A percentile compares a stretch with the other conserved stretches of the same genome.
Conservation (phyloP, 2,113 vertebrate species). For the Oreochromis spilurus region DNA sequence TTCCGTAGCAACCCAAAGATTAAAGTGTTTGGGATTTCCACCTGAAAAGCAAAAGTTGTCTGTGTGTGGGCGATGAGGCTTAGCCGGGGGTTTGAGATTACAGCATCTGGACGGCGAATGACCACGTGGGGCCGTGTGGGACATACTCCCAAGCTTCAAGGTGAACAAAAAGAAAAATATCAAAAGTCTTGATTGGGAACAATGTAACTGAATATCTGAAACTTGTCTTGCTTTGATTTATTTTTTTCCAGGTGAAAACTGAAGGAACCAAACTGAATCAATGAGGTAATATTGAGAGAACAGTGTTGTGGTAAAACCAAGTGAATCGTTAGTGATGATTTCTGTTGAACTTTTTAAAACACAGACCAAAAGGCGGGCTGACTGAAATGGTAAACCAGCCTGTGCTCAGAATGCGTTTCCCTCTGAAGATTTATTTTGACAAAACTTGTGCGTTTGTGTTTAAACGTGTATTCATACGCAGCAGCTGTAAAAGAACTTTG, state of each 20-base stretch:
- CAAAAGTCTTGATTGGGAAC: accelerated
- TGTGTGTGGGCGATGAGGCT: background rate
- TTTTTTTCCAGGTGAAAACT: background rate
- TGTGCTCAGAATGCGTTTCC: background rate
- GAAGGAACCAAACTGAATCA: background rate
- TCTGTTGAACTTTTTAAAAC: background rate
- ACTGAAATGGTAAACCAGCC: background rate
- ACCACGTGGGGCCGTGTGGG: background rate
- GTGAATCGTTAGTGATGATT: accelerated
- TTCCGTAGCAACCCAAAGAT: constrained; percentile 9
- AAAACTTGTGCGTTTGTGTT: background rate
- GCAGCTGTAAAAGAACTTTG: background rate
- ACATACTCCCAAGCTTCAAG: background rate
- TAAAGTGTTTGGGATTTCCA: constrained; percentile 11
- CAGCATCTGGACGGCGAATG: constrained; percentile 21
- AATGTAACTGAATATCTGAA: background rate
- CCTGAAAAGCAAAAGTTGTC: background rate
- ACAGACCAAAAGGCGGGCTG: background rate
- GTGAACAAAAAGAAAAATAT: background rate
- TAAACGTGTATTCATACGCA: background rate
- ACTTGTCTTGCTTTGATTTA: background rate
- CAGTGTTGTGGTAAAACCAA: background rate
- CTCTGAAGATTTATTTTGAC: background rate
- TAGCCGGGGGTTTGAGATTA: constrained; percentile 33
- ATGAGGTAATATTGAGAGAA: background rate